Evolutionary conservation across 2,797 vertebrate genomes (phyloP).

Genomic region (Spheniscus humboldti): DNA sequence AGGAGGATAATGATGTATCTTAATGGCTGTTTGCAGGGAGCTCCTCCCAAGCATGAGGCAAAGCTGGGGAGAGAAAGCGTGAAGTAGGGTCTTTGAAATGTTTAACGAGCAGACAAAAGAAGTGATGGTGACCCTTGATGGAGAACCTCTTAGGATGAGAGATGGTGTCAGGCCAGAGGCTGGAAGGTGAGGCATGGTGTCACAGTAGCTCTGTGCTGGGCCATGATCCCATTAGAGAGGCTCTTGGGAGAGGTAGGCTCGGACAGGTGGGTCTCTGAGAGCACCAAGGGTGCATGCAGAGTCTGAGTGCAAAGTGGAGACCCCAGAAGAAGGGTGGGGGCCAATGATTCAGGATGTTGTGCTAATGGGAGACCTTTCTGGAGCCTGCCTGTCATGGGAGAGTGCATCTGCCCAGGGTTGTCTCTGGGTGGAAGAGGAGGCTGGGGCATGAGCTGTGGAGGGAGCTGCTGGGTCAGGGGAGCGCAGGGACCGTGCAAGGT

Average conservation of each 20-base stretch:
- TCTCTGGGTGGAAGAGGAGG: background rate
- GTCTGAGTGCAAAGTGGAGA: background rate
- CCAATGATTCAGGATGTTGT: background rate
- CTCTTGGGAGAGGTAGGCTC: background rate
- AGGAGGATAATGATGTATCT: slow-evolving; percentile 23
- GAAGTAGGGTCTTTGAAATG: background rate
- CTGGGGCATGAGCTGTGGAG: fast-evolving
- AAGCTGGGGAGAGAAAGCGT: background rate
- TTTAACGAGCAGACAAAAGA: background rate
- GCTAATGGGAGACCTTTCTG: background rate
- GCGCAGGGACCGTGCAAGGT: fast-evolving
- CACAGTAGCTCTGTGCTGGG: background rate
- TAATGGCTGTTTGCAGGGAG: slow-evolving; percentile 4
- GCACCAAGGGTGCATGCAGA: background rate
- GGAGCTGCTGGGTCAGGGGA: background rate
- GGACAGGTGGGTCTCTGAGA: background rate
- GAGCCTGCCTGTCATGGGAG: background rate
- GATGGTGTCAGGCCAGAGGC: background rate
- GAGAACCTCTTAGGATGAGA: background rate
- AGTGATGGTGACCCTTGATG: background rate
- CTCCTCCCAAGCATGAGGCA: background rate
- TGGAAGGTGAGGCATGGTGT: background rate
- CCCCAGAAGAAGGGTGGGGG: background rate
- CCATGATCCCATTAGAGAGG: background rate
- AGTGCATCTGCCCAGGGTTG: background rate